phyloP scores from a whole-genome alignment of 2,888 invertebrate genomes.

The Dermolepida albohirtum region DNA sequence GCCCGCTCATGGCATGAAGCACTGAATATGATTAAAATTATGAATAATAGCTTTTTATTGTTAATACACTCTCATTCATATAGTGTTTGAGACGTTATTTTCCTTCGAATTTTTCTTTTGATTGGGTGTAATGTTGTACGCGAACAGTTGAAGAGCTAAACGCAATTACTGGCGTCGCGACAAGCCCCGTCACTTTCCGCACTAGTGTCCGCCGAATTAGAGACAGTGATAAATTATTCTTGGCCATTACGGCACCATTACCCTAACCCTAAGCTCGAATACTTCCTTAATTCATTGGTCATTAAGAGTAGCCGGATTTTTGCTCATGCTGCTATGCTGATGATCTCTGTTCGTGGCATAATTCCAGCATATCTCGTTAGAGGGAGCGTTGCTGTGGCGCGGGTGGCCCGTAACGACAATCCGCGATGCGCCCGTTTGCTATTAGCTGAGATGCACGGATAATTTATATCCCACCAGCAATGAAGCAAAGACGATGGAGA shows the following conservation, averaged over 20 bases:
- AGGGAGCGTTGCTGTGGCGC: constrained; percentile 57
- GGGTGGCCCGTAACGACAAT: constrained; percentile 63
- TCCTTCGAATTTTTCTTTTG: constrained; percentile 9
- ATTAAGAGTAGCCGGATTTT: constrained; percentile 61
- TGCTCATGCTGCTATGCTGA: constrained; percentile 56
- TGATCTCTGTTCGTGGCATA: constrained; percentile 62
- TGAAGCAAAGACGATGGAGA: constrained; percentile 57
- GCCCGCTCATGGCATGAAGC: too few relatives aligned
- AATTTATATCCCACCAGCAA: constrained; percentile 61
- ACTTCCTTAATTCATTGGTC: constrained; percentile 62
- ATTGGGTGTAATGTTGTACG: neutral
- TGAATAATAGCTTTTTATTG: too few relatives aligned
- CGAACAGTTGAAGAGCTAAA: constrained; percentile 7
- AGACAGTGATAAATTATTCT: constrained; percentile 54
- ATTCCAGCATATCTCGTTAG: constrained; percentile 63
- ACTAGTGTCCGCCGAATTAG: constrained; percentile 49
- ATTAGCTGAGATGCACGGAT: constrained; percentile 56
- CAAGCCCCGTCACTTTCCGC: constrained; percentile 31
- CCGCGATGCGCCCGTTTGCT: constrained; percentile 58
- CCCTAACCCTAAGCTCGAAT: constrained; percentile 53
- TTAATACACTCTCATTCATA: too few relatives aligned
- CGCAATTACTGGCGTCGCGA: constrained; percentile 35
- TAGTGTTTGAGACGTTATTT: neutral
- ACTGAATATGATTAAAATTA: too few relatives aligned
- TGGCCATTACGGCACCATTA: constrained; percentile 54